These are phyloP conservation scores for Pangasius sanitwongsei DNA, from an alignment of 2,797 vertebrate species.

Conservation along the genomic window DNA sequence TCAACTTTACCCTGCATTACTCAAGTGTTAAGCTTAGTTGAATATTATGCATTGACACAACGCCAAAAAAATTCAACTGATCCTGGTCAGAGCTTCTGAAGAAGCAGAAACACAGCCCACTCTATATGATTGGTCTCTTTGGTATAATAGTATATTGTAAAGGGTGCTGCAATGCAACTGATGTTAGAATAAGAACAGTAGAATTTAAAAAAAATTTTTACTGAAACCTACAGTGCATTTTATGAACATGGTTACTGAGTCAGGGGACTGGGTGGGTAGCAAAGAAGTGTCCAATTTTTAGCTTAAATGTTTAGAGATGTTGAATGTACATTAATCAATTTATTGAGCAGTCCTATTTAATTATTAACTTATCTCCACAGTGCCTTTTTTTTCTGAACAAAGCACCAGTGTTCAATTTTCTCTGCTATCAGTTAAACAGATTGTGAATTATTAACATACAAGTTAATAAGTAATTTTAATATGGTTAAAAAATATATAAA, in stretches of 20 bases:
- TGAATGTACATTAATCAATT: slow-evolving; percentile 4
- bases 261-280: neutral
- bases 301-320: neutral
- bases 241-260: neutral
- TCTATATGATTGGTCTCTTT: neutral
- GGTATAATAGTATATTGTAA: neutral
- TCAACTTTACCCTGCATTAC: neutral
- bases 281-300: neutral
- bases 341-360: slow-evolving; percentile 14
- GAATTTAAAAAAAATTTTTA: neutral
- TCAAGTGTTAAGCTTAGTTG: neutral
- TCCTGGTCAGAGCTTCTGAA: neutral
- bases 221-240: neutral
- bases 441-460: neutral
- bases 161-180: neutral
- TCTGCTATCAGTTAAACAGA: neutral
- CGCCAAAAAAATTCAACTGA: neutral
- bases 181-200: neutral
- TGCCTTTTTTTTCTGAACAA: slow-evolving; percentile 18
- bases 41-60: neutral
- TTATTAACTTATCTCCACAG: slow-evolving; percentile 12
- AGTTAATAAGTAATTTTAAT: neutral
- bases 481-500: neutral
- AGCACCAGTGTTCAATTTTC: slow-evolving; percentile 3
- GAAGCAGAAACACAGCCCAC: neutral